Percentiles rank a stretch among this genome's conserved stretches.
Conservation (phyloP, 1,140 invertebrate genomes). For the Ostrea denselamellosa region DNA sequence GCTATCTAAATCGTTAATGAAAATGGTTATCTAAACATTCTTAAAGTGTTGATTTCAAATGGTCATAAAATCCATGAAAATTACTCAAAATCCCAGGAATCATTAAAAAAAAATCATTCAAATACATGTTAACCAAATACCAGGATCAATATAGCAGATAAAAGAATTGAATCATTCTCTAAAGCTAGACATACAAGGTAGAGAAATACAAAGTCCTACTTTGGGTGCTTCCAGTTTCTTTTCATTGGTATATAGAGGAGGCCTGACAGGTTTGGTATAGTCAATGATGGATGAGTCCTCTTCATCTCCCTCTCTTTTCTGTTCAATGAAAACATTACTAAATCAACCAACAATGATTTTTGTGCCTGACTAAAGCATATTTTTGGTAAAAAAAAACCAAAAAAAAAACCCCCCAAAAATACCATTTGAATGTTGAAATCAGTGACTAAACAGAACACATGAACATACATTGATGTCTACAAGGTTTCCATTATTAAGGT, state of each 20-base stretch:
- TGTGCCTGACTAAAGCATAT: too few relatives aligned
- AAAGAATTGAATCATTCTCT: not conserved
- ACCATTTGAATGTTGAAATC: too few relatives aligned
- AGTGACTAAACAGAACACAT: not conserved
- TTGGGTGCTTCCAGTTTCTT: slow-evolving; percentile 49
- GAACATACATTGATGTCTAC: slow-evolving; percentile 14
- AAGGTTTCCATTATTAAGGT: not conserved
- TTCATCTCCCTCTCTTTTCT: slow-evolving; percentile 9
- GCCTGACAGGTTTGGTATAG: slow-evolving; percentile 66
- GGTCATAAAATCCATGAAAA: too few relatives aligned
- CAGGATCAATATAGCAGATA: not conserved
- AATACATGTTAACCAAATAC: too few relatives aligned
- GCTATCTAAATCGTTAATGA: too few relatives aligned
- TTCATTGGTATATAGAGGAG: slow-evolving; percentile 64
- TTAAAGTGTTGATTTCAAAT: too few relatives aligned
- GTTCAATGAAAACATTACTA: not conserved
- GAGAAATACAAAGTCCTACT: not conserved
- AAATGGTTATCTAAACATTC: too few relatives aligned
- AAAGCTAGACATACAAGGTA: not conserved
- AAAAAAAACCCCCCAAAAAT: too few relatives aligned
- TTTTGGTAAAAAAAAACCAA: too few relatives aligned
- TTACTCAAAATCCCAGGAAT: too few relatives aligned
- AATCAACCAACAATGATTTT: not conserved
- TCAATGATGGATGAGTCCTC: slow-evolving; percentile 57
- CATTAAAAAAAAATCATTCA: too few relatives aligned